Evolutionary conservation across 2,113 vertebrate genomes (phyloP).

Genomic region (Sylvietta virens): DNA sequence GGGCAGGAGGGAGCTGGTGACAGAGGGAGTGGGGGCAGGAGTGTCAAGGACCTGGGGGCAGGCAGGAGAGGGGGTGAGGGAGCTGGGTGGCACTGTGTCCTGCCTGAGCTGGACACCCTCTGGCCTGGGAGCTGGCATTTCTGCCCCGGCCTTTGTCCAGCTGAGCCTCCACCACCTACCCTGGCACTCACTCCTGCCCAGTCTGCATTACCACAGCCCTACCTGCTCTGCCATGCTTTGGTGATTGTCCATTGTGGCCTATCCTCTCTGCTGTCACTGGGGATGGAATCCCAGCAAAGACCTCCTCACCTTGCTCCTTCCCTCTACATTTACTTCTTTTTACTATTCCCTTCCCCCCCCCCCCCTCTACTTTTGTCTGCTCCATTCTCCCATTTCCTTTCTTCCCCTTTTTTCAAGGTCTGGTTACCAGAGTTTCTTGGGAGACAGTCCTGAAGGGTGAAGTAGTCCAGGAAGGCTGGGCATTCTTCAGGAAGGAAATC

Average conservation of each 20-base stretch:
- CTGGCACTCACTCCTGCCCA: neutral
- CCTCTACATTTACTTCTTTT: neutral
- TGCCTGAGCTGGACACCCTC: neutral
- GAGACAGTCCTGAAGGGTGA: neutral
- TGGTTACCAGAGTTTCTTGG: neutral
- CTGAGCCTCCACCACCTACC: neutral
- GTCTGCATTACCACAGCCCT: neutral
- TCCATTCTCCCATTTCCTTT: neutral
- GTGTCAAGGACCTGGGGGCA: neutral
- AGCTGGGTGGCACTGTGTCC: neutral
- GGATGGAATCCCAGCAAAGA: neutral
- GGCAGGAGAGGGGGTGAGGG: accelerated
- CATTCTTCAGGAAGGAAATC: neutral
- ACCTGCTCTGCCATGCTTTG: neutral
- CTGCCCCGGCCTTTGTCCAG: accelerated
- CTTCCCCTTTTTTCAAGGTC: neutral
- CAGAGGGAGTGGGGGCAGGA: neutral
- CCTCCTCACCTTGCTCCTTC: neutral
- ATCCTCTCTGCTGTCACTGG: neutral
- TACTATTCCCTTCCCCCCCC: neutral
- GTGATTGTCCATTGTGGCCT: neutral
- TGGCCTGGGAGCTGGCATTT: accelerated
- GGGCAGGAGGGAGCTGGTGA: neutral
- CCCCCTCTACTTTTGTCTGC: neutral
- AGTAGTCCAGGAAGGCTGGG: neutral